Evolutionary conservation across 2,797 vertebrate genomes (phyloP), one percentile per base, ranked within the genome.

Genomic region (Forpus xanthops): DNA sequence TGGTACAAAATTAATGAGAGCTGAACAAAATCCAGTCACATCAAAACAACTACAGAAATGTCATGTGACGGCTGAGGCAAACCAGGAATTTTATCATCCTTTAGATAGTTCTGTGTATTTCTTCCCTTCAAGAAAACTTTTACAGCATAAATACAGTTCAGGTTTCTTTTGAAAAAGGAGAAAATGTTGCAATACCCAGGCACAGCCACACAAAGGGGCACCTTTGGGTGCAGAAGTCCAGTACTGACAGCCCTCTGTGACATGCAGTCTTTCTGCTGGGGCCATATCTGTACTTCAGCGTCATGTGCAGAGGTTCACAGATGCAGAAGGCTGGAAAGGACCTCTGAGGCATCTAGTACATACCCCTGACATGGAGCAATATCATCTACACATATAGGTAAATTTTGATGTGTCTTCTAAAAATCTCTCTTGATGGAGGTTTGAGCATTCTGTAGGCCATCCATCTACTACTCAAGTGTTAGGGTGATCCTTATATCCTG

Each of bases 241-340:
- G 5, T 9, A 21, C 19, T 28, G 35, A 8, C 2, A 19, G 7
- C 28, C 17, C 28, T 76, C 55, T 71, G 67, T 4, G 5, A 39
- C 6, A 1, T 1, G 2, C 37, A 24, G 1, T 33, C 28, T 84
- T 87, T 67, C 44, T 72, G 24, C 49, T 78, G 16, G 18, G 49
- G 41, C 23, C 5, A 3, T 14, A 14, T 18, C 58, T 45, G 2
- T 12, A 15, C 11, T 6, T 10, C 10, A 13, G 9, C 10, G 19
- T 71, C 4, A 3, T 12, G 15, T 0, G 0, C 11, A 17, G 47
- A 21, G 3, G 6, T 71, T 91, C 61, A 41, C 28, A 52, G 23
- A 47, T 6, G 10, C 52, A 61, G 44, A 49, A 53, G 47, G 30
- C 58, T 86, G 50, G 37, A 31, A 75, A 53, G 30, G 30, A 70